Evolutionary conservation across 2,797 vertebrate species (phyloP), one percentile per base, ranked within the genome.

Genomic region (Pangasius larnaudii): DNA sequence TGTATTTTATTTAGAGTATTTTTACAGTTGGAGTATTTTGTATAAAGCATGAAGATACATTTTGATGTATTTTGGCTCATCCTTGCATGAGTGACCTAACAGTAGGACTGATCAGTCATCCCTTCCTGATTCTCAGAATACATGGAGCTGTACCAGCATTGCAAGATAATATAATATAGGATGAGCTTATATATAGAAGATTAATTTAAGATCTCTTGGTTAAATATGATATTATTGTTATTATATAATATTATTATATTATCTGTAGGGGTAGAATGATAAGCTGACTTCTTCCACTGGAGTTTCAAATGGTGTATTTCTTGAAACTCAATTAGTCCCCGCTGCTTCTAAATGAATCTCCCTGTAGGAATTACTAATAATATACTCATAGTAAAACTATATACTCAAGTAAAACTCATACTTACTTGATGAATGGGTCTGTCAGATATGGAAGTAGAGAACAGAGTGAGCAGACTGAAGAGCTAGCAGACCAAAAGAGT

Each of bases 401-500:
- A n/a, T n/a, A n/a, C n/a, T n/a, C n/a, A n/a, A n/a, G n/a, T n/a
- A n/a, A n/a, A 82, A 46, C 7, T 24, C 42, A 53, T 14, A 75
- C 59, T 53, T 8, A 69, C 56, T 63, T 67, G 36, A 78, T 22
- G 53, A 85, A 49, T 79, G 19, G 7, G 11, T 8, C 49, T 78
- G 42, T 69, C 61, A 61, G 2, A 42, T n/a, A 18, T 59, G 58
- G 13, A 78, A 79, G 4, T n/a, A 42, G 49, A 69, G 67, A 13
- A 30, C 27, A n/a, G 16, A 14, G 56, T 22, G 39, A 79, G 58
- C 58, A 65, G 46, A 86, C 16, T 24, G 56, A 61, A 39, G 49
- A 59, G 74, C 77, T 77, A 81, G 72, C n/a, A 58, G 58, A 81
- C 53, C 65, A 33, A 51, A 33, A 71, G 33, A 77, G 65, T 56